These are phyloP conservation scores for Euwallacea similis DNA, from an alignment of 1,140 invertebrate genomes.

Conservation along the genomic window DNA sequence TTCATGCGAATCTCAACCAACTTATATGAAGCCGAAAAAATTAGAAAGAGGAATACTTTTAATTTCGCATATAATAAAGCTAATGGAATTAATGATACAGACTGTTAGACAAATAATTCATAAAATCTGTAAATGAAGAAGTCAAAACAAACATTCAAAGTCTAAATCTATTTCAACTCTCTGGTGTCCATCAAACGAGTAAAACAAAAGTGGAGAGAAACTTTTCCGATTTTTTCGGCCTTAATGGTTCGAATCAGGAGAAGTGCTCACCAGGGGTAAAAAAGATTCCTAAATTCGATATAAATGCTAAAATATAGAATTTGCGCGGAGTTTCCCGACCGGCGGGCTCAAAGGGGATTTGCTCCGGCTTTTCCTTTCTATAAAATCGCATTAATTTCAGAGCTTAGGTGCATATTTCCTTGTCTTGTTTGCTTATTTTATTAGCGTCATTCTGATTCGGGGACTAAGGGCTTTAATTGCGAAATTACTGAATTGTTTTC, in stretches of 20 bases:
- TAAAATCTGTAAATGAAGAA: neutral
- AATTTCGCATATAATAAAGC: no score
- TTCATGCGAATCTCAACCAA: no score
- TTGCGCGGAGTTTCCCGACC: constrained; percentile 14
- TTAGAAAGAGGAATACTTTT: no score
- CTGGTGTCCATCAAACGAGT: neutral
- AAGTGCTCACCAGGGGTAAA: constrained; percentile 17
- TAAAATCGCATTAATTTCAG: constrained; percentile 26
- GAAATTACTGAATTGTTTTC: neutral
- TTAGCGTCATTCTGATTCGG: constrained; percentile 1
- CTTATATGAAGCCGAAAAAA: no score
- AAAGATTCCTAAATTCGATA: constrained; percentile 24
- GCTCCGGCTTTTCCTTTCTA: constrained; percentile 6
- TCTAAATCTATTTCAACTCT: neutral
- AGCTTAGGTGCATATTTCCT: constrained; percentile 15
- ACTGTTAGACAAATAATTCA: no score
- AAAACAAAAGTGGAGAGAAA: neutral
- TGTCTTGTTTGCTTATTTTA: constrained; percentile 8
- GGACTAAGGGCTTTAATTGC: neutral
- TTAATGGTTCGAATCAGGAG: constrained; percentile 17
- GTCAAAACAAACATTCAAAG: neutral
- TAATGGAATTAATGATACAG: no score
- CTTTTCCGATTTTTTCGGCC: constrained; percentile 11
- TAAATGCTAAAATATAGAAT: constrained; percentile 28
- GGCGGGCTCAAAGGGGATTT: constrained; percentile 18